These are phyloP conservation scores for Diarsia mendica DNA, from an alignment of 2,888 invertebrate genomes.

Conservation along the genomic window DNA sequence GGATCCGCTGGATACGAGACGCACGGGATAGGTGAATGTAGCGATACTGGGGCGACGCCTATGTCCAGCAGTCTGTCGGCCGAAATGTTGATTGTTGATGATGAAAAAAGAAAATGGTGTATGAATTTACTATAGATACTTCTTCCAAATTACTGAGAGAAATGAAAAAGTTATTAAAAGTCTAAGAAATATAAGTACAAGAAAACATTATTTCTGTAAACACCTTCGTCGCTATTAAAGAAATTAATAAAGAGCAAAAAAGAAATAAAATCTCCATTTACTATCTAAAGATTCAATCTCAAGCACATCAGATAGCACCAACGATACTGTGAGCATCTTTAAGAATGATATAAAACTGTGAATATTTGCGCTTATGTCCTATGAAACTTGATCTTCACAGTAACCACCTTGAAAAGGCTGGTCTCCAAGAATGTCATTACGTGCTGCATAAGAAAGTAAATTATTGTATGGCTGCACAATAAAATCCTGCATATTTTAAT, in stretches of 20 bases:
- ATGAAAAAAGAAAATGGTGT: no score
- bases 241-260: no score
- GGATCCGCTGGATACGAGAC: no score
- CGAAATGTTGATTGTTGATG: no score
- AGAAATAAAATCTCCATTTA: not conserved
- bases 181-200: no score
- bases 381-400: conserved; percentile 60
- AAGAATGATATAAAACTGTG: conserved; percentile 52
- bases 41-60: no score
- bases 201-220: not conserved
- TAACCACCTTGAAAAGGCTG: conserved; percentile 48
- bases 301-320: conserved; percentile 20
- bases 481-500: conserved; percentile 51
- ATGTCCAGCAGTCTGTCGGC: no score
- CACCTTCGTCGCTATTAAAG: not conserved
- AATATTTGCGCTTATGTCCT: conserved; percentile 51
- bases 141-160: no score
- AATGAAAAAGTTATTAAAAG: no score
- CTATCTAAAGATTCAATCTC: conserved; percentile 44
- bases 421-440: conserved; percentile 45
- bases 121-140: no score
- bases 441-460: conserved; percentile 59
- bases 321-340: conserved; percentile 23
- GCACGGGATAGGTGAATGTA: no score
- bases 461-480: conserved; percentile 42